Conservation (phyloP, 2,797 vertebrate genomes). For the Silurus aristotelis region DNA sequence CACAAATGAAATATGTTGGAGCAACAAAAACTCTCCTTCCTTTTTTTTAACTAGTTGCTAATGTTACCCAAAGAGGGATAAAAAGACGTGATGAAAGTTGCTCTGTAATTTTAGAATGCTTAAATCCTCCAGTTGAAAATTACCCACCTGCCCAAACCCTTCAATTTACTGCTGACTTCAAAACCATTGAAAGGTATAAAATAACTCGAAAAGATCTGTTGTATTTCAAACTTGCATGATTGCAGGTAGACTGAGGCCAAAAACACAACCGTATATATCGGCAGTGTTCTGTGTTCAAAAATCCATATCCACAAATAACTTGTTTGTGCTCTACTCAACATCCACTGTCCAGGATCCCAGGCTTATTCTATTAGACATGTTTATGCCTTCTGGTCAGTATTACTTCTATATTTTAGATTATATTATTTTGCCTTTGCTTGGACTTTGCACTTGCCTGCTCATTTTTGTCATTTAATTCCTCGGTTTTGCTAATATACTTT, state of each 20-base stretch:
- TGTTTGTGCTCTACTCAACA: not conserved
- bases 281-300: not conserved
- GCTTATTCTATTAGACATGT: not conserved
- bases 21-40: not conserved
- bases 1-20: not conserved
- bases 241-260: not conserved
- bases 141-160: not conserved
- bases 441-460: no score
- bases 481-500: not conserved
- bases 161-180: conserved; percentile 15
- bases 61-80: conserved; percentile 37
- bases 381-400: not conserved
- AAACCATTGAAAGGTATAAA: not conserved
- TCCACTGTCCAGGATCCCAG: not conserved
- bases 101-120: not conserved
- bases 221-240: conserved; percentile 1
- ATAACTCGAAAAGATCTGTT: not conserved
- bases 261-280: not conserved
- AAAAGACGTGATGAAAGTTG: conserved; percentile 11
- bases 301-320: conserved; percentile 1
- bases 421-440: not conserved
- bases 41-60: conserved; percentile 2
- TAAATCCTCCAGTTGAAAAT: not conserved
- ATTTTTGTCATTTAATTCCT: not conserved
- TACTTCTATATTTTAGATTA: not conserved